Evolutionary conservation across 2,797 vertebrate genomes (phyloP), one percentile per base, ranked within the genome.

Genomic region (Tauraco hartlaubi): DNA sequence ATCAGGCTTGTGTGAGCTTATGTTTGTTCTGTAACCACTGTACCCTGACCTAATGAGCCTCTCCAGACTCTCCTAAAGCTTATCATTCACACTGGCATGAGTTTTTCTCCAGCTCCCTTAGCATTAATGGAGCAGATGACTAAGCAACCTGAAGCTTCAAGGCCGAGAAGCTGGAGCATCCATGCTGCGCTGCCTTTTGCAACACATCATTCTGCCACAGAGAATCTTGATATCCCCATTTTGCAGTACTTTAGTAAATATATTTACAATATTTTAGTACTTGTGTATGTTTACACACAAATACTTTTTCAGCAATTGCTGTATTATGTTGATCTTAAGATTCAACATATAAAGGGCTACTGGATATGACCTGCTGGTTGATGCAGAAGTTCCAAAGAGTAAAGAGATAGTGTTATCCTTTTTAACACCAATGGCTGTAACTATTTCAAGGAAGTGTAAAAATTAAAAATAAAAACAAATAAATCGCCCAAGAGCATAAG

Each of bases 51-150:
- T 84, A 78, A 35, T 20, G 55, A 89, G 43, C 33, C n/a, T 41
- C 54, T 86, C 72, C 1, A 17, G 46, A 51, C n/a, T 4, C 62
- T 23, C n/a, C 39, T 31, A 21, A 71, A 39, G 5, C 55, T 91
- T 75, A 64, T 67, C 56, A 64, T 39, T 85, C 62, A 61, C 39
- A 15, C 22, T 64, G 46, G 21, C n/a, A 39, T 11, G 55, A 73
- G n/a, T 52, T 75, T 75, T 62, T 83, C 76, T 86, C 85, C 69
- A 84, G 51, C 46, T 86, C 12, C 39, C 44, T 75, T 37, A n/a
- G 33, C 43, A 58, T 46, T 68, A 66, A 72, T 37, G 26, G 62
- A 78, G 18, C 13, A 4, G 31, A 66, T 86, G 80, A 92, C 92
- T 66, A 88, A 91, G 85, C 54, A 90, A 51, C 58, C 16, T 35